Percentiles rank a stretch among this genome's conserved stretches.
These are phyloP conservation scores for Microctenopoma lineatum DNA, from an alignment of 2,797 vertebrate genomes.

Conservation along the genomic window DNA sequence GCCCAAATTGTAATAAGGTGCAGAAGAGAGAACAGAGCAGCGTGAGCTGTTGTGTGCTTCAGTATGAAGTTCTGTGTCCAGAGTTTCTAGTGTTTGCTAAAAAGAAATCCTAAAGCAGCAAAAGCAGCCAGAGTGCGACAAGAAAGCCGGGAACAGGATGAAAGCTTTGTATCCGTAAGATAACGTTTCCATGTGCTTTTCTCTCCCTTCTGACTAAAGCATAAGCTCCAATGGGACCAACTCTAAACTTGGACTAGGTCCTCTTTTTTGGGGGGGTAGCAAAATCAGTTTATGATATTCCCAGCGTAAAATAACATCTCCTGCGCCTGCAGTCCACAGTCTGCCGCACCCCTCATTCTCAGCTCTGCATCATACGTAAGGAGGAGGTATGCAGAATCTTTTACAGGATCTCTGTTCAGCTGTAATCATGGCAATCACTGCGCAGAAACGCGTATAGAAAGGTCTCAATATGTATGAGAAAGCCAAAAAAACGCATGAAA, in stretches of 20 bases:
- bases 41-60: background rate
- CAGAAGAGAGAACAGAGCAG: slow-evolving; percentile 3
- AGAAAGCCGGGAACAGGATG: slow-evolving; percentile 59
- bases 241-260: background rate
- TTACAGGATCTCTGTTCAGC: background rate
- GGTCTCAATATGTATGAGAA: background rate
- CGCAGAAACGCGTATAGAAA: background rate
- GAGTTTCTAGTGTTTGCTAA: slow-evolving; percentile 45
- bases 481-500: background rate
- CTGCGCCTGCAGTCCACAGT: background rate
- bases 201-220: slow-evolving; percentile 1
- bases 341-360: background rate
- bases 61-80: no score
- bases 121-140: slow-evolving; percentile 85
- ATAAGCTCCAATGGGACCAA: background rate
- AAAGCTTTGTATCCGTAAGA: slow-evolving; percentile 12
- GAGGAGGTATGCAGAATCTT: background rate
- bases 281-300: background rate
- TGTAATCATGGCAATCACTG: background rate
- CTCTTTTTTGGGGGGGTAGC: background rate
- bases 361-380: background rate
- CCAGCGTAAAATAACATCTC: background rate
- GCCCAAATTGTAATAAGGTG: slow-evolving; percentile 17
- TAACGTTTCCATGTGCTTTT: slow-evolving; percentile 16
- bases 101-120: slow-evolving; percentile 91